These are phyloP conservation scores for Chrysodeixis includens DNA, from an alignment of 2,888 invertebrate genomes.

Conservation along the genomic window DNA sequence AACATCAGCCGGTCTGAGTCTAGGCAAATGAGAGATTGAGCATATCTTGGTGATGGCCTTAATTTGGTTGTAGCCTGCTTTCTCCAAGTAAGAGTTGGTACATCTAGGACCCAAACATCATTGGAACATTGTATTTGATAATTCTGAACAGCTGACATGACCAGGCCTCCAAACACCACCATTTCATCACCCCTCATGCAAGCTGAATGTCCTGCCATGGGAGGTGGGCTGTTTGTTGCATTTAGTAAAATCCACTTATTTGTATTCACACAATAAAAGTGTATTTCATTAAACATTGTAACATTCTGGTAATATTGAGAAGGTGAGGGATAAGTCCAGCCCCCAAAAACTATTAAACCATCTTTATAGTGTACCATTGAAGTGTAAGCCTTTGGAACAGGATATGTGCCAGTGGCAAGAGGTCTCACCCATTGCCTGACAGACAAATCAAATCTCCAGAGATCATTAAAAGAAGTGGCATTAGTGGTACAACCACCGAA, in stretches of 20 bases:
- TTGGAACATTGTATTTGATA: conserved; percentile 91
- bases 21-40: conserved; percentile 96
- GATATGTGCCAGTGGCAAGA: conserved; percentile 95
- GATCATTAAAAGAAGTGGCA: conserved; percentile 98
- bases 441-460: conserved; percentile 97
- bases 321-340: conserved; percentile 97
- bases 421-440: conserved; percentile 95
- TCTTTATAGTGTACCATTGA: conserved; percentile 96
- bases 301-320: conserved; percentile 95
- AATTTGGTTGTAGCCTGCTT: conserved; percentile 92
- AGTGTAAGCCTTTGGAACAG: conserved; percentile 98
- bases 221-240: conserved; percentile 92
- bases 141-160: conserved; percentile 86
- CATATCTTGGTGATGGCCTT: conserved; percentile 95
- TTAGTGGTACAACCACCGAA: conserved; percentile 99
- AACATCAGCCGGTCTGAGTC: conserved; percentile 94
- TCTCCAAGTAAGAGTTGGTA: conserved; percentile 93
- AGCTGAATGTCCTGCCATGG: conserved; percentile 98
- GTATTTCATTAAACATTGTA: conserved; percentile 97
- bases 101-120: conserved; percentile 96
- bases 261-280: conserved; percentile 94
- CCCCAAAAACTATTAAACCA: conserved; percentile 96
- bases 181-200: conserved; percentile 94
- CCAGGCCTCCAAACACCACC: conserved; percentile 94
- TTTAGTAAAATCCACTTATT: conserved; percentile 94